Base-by-base conservation (phyloP, 1,140 invertebrate species). In the Bombus huntii region DNA sequence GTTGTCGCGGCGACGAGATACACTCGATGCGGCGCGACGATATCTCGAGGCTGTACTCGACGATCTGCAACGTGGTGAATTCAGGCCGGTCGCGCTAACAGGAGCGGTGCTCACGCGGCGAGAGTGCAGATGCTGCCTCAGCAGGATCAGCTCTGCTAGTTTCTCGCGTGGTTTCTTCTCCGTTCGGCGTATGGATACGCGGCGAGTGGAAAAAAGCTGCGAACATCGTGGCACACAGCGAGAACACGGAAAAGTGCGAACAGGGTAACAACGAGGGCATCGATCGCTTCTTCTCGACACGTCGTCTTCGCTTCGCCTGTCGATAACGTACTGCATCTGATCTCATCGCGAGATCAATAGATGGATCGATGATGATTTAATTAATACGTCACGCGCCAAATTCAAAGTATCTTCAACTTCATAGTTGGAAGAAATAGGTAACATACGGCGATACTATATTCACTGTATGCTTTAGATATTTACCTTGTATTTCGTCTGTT, bases 51-150 rank as follows among this genome's bases (percentile, higher is more conserved):
- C 86, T 65, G 87, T 86, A 88, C 91, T 92, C 87, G 85, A 92
- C 79, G 87, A 92, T 91, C 87, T 91, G 92, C 92, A 91, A 92
- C 87, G 90, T 91, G 89, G 89, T 92, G 86, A 87, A 91, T 92
- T 87, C 31, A 81, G 66, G 72, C 76, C 71, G 57, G 66, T 10
- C 31, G 81, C 34, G 80, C n/a, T 62, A 65, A 68, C 72, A 57
- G 70, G 78, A 47, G 39, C 37, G n/a, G 47, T 53, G 47, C 47
- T 53, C 47, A 22, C 47, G 18, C 47, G 47, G 22, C 28, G 72
- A 53, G 65, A 85, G 62, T 62, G 88, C 74, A 70, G 86, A 73
- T 90, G 88, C 89, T 87, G 82, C 34, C 78, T 90, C 89, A 90
- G 89, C 89, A 87, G 81, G 85, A 70, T 53, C 65, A 53, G 82